phyloP scores from a whole-genome alignment of 2,113 vertebrate species.

The Gallinago paraguaiae region DNA sequence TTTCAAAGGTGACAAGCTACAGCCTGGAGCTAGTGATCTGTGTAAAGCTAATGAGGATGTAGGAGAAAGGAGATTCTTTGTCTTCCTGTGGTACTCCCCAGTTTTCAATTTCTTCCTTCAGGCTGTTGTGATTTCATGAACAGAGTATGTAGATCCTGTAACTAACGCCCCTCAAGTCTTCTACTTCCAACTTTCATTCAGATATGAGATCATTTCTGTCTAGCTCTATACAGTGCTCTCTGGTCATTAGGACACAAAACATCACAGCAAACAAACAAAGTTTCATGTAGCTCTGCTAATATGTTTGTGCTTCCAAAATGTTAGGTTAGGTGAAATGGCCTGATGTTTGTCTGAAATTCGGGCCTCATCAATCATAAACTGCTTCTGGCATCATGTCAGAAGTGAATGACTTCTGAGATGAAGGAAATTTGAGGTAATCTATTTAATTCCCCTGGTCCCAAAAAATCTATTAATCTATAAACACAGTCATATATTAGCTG shows the following conservation, averaged over 20 bases:
- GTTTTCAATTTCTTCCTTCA: not conserved
- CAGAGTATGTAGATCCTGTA: not conserved
- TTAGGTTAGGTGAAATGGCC: not conserved
- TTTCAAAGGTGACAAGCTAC: not conserved
- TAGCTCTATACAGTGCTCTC: not conserved
- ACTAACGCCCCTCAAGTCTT: not conserved
- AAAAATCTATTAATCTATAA: not conserved
- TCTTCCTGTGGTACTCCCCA: not conserved
- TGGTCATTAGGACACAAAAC: not conserved
- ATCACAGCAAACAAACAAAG: not conserved
- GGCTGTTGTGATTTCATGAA: not conserved
- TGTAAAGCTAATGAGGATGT: not conserved
- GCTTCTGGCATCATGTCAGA: not conserved
- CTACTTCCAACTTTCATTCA: not conserved
- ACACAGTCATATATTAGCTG: not conserved
- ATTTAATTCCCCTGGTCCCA: not conserved
- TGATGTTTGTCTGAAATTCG: not conserved
- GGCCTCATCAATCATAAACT: not conserved
- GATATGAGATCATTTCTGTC: not conserved
- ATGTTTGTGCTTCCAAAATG: not conserved
- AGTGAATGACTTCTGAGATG: not conserved
- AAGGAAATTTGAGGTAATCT: not conserved
- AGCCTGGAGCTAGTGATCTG: not conserved
- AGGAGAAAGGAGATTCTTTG: not conserved
- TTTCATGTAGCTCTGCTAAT: not conserved